Percentiles rank a stretch among this genome's conserved stretches.
Conservation (phyloP, 2,888 invertebrate genomes). For the Drosophila barbarae region DNA sequence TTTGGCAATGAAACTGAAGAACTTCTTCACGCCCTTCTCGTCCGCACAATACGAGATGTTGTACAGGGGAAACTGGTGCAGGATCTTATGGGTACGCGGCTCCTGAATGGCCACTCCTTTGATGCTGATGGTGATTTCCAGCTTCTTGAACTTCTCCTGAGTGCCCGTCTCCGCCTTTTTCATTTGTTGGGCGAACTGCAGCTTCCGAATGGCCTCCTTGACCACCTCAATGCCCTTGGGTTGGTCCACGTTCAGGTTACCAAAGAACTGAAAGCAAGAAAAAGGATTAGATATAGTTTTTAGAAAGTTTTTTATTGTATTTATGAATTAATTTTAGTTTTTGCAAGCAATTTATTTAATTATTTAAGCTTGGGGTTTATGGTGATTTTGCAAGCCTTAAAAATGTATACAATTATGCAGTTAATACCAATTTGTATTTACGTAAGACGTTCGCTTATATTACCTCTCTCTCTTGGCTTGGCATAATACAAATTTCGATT, state of each 20-base stretch:
- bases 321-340: background rate
- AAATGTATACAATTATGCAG: background rate
- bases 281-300: background rate
- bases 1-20: conserved; percentile 84
- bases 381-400: background rate
- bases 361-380: background rate
- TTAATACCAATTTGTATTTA: conserved; percentile 2
- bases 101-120: conserved; percentile 96
- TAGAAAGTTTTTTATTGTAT: background rate
- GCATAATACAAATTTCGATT: conserved; percentile 2
- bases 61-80: conserved; percentile 97
- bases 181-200: conserved; percentile 95
- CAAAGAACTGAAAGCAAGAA: conserved; percentile 86
- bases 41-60: conserved; percentile 99
- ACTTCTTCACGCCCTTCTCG: conserved; percentile 98
- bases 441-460: background rate
- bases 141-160: conserved; percentile 90
- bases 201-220: conserved; percentile 96
- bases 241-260: conserved; percentile 95
- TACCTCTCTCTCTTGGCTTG: background rate
- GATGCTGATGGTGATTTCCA: conserved; percentile 97
- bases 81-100: conserved; percentile 87
- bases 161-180: conserved; percentile 92
- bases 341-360: background rate
- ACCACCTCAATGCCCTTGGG: conserved; percentile 99